These are phyloP conservation scores for Pterocles gutturalis DNA, from an alignment of 2,113 vertebrate genomes.

Conservation along the genomic window DNA sequence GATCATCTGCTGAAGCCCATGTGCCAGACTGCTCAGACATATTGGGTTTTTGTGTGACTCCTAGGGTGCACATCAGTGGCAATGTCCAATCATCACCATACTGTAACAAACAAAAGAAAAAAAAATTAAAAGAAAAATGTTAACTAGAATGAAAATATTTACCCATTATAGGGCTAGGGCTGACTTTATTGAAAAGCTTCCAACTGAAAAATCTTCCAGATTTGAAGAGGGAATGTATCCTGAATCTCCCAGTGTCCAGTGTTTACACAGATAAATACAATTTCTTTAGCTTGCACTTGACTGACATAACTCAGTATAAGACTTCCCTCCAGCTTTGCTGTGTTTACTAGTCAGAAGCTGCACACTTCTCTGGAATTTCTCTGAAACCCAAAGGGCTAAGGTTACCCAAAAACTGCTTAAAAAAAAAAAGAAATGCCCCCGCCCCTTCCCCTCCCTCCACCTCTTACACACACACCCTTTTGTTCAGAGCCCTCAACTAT, in stretches of 20 bases:
- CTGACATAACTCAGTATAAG: background rate
- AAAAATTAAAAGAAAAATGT: background rate
- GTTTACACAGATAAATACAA: background rate
- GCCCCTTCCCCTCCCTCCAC: too few species aligned
- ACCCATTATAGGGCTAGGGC: background rate
- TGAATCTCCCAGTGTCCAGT: background rate
- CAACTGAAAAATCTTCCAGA: background rate
- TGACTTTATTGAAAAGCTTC: background rate
- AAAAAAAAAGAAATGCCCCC: too few species aligned
- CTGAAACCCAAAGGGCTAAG: background rate
- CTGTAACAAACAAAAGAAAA: background rate
- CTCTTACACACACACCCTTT: background rate
- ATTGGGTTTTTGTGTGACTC: background rate
- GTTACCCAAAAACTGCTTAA: background rate
- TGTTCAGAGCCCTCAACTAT: background rate
- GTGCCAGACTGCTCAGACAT: rapidly evolving
- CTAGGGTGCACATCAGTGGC: rapidly evolving
- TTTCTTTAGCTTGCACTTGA: background rate
- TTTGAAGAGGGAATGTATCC: background rate
- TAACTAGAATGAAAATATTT: background rate
- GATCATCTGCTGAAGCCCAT: background rate
- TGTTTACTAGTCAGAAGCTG: background rate
- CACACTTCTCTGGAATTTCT: background rate
- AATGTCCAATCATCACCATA: background rate
- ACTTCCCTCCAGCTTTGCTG: background rate